Conservation (phyloP, 1,140 invertebrate genomes). For the Lepidotrigona ventralis region DNA sequence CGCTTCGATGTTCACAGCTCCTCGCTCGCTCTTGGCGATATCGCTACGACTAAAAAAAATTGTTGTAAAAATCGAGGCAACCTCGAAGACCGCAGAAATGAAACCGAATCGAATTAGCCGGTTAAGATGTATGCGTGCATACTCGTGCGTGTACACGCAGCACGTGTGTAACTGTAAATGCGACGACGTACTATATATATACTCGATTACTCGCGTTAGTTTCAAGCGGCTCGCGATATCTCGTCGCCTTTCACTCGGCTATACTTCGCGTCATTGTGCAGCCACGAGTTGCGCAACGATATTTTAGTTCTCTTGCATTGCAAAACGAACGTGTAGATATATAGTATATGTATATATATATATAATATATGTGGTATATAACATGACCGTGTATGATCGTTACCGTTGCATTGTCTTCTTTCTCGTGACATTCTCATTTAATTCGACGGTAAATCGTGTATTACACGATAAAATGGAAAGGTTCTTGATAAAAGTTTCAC, state of each 20-base stretch:
- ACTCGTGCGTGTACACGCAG: background rate
- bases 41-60: background rate
- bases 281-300: slow-evolving; percentile 72
- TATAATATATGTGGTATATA: too few species aligned
- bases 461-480: too few species aligned
- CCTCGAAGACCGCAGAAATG: background rate
- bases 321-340: slow-evolving; percentile 38
- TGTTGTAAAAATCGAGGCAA: background rate
- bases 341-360: too few species aligned
- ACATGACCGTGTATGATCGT: slow-evolving; percentile 29
- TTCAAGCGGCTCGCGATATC: slow-evolving; percentile 52
- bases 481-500: too few species aligned
- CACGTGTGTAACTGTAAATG: slow-evolving; percentile 16
- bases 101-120: slow-evolving; percentile 28
- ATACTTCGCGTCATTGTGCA: slow-evolving; percentile 72
- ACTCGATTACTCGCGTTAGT: slow-evolving; percentile 50
- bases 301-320: slow-evolving; percentile 68
- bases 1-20: too few species aligned
- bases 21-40: background rate
- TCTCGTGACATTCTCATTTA: slow-evolving; percentile 40
- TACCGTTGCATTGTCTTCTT: slow-evolving; percentile 23
- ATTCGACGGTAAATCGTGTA: background rate
- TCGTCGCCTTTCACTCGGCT: slow-evolving; percentile 76
- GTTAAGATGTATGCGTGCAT: background rate
- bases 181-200: slow-evolving; percentile 6